phyloP scores from a whole-genome alignment of 2,797 vertebrate species.

The Babyrousa celebensis region DNA sequence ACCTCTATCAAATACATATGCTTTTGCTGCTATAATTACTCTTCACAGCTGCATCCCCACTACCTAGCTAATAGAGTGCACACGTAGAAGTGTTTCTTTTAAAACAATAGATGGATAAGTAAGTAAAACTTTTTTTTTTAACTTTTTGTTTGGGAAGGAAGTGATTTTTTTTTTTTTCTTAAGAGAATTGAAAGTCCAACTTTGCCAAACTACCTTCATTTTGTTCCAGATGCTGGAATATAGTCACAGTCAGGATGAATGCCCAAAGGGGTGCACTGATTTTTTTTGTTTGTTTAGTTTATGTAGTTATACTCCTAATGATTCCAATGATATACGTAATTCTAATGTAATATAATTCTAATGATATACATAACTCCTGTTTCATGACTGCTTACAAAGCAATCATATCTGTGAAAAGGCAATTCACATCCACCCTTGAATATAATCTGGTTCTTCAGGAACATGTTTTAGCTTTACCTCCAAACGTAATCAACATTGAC shows the following conservation, averaged over 20 bases:
- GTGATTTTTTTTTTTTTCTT: background rate
- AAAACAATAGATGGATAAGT: background rate
- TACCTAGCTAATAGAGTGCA: background rate
- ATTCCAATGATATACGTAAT: background rate
- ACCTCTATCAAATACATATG: background rate
- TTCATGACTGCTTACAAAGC: constrained; percentile 47
- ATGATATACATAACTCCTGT: background rate
- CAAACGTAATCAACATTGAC: constrained; percentile 41
- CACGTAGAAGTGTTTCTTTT: background rate
- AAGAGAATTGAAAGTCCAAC: background rate
- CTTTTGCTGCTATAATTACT: background rate
- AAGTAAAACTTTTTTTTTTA: background rate
- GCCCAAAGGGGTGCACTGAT: background rate
- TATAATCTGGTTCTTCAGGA: constrained; percentile 53
- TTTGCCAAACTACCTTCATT: constrained; percentile 15
- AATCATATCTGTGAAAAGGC: constrained; percentile 1
- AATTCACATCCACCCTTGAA: constrained; percentile 16
- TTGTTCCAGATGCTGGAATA: constrained; percentile 51
- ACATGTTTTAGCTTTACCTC: constrained; percentile 40
- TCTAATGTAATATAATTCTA: background rate
- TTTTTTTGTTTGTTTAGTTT: background rate
- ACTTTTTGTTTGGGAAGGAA: background rate
- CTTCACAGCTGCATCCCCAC: background rate
- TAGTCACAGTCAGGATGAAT: constrained; percentile 38
- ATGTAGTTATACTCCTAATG: background rate